These are phyloP conservation scores for Drosophila anceps DNA, from an alignment of 2,888 invertebrate genomes.

Conservation along the genomic window DNA sequence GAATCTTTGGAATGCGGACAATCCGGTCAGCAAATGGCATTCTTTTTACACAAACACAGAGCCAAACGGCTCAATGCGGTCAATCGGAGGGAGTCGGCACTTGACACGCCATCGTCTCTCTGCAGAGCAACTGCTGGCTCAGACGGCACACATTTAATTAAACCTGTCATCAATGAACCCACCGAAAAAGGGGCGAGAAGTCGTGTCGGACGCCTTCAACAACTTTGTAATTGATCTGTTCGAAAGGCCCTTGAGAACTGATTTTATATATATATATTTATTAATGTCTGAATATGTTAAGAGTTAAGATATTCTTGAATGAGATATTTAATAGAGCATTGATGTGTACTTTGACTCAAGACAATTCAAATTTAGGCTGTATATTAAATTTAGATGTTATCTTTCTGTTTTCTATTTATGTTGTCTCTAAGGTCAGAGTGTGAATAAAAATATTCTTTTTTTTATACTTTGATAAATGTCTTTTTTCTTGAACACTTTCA, in stretches of 20 bases:
- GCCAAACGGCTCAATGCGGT: conserved; percentile 67
- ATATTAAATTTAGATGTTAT: background rate
- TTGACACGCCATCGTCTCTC: conserved; percentile 51
- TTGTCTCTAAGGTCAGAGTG: background rate
- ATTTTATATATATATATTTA: background rate
- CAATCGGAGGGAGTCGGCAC: conserved; percentile 66
- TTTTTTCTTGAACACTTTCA: background rate
- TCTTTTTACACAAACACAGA: conserved; percentile 65
- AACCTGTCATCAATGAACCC: conserved; percentile 41
- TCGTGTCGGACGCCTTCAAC: conserved; percentile 10
- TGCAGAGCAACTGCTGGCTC: conserved; percentile 8
- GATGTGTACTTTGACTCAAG: background rate
- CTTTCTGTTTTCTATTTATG: background rate
- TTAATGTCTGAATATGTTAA: background rate
- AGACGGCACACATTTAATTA: conserved; percentile 50
- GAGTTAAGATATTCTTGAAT: background rate
- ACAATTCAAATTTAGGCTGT: background rate
- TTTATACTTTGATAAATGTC: background rate
- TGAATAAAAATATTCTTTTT: background rate
- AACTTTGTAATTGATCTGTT: conserved; percentile 30
- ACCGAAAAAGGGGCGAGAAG: conserved; percentile 20
- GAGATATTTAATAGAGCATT: background rate
- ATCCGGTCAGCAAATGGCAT: conserved; percentile 83
- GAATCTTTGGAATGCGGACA: conserved; percentile 83
- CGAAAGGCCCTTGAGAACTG: conserved; percentile 3